Evolutionary conservation across 2,888 invertebrate species (phyloP).

Genomic region (Nycteola revayana): DNA sequence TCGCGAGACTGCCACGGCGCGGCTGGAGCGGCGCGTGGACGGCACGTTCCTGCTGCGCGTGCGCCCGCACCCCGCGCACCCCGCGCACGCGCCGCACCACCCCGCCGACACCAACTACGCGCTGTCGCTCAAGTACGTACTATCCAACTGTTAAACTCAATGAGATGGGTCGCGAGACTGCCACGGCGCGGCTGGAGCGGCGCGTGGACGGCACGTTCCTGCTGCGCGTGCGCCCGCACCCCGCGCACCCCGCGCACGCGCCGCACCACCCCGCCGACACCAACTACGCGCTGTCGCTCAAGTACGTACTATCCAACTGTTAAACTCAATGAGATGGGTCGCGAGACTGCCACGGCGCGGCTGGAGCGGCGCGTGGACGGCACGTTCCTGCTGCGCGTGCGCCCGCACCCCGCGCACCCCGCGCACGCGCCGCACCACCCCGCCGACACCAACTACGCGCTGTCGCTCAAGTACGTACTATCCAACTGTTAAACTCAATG

Average conservation of each 20-base stretch:
- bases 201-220: neutral
- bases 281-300: slow-evolving; percentile 79
- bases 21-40: neutral
- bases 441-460: slow-evolving; percentile 85
- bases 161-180: no score
- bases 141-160: no score
- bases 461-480: slow-evolving; percentile 88
- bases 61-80: slow-evolving; percentile 84
- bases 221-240: slow-evolving; percentile 85
- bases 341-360: no score
- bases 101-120: slow-evolving; percentile 37
- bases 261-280: slow-evolving; percentile 24
- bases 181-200: no score
- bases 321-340: no score
- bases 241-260: slow-evolving; percentile 72
- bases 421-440: slow-evolving; percentile 63
- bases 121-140: slow-evolving; percentile 80
- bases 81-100: slow-evolving; percentile 32
- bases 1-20: no score
- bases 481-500: no score
- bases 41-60: slow-evolving; percentile 76
- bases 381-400: slow-evolving; percentile 89
- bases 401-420: slow-evolving; percentile 84
- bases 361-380: slow-evolving; percentile 60
- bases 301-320: slow-evolving; percentile 85